Percentiles rank a stretch among this genome's conserved stretches.
phyloP scores from a whole-genome alignment of 2,113 vertebrate genomes.

The Raja brachyura region DNA sequence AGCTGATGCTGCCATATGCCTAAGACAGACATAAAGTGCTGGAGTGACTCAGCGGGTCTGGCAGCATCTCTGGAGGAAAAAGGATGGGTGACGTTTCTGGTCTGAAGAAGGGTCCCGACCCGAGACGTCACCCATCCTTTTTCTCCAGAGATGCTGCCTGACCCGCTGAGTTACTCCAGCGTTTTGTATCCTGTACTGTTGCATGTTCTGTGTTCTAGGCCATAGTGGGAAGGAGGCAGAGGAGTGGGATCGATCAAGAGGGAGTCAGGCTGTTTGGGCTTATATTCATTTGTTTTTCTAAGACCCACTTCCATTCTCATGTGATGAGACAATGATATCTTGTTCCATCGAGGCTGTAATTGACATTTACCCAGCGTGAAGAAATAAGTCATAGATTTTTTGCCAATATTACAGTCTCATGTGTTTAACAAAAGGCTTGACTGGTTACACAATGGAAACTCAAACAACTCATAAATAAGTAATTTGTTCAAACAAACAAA shows the following conservation, averaged over 20 bases:
- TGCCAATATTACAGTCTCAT: constrained; percentile 14
- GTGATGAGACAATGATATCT: neutral
- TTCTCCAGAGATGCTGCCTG: no score
- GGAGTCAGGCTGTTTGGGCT: neutral
- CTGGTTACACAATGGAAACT: constrained; percentile 28
- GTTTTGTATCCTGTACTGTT: no score
- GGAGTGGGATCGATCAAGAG: neutral
- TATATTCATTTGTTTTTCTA: neutral
- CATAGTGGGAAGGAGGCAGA: neutral
- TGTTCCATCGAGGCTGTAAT: neutral
- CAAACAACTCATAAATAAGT: constrained; percentile 26
- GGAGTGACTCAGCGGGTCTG: no score
- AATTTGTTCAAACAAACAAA: constrained; percentile 10
- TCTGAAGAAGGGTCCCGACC: no score
- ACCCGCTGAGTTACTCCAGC: no score
- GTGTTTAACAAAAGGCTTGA: constrained; percentile 21
- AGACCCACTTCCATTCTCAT: neutral
- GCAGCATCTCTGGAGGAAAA: no score
- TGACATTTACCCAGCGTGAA: neutral
- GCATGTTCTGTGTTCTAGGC: no score
- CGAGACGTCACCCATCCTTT: no score
- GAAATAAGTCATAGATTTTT: constrained; percentile 12
- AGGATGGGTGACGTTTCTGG: no score
- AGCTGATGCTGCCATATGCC: no score
- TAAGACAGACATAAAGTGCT: no score